phyloP scores from a whole-genome alignment of 2,113 vertebrate genomes.

The Galemys pyrenaicus region DNA sequence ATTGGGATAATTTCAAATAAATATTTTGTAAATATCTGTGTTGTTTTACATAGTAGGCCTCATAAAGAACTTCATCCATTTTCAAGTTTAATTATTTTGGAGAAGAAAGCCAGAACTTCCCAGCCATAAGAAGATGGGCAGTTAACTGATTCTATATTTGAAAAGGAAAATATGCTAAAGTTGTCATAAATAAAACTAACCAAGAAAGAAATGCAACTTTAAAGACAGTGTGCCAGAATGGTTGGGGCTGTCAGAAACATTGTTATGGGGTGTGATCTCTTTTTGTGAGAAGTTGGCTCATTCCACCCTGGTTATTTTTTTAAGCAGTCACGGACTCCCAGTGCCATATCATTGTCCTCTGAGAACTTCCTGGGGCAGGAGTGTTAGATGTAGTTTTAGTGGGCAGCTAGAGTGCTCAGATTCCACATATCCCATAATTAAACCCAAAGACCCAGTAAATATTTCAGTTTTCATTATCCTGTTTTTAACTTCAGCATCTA shows the following conservation, averaged over 20 bases:
- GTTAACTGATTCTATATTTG: neutral
- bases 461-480: neutral
- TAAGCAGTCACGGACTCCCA: neutral
- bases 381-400: neutral
- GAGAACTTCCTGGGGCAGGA: neutral
- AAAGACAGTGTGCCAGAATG: neutral
- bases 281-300: neutral
- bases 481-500: neutral
- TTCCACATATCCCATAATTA: rapidly evolving
- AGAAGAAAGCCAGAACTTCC: neutral
- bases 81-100: slow-evolving; percentile 43
- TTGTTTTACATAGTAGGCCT: neutral
- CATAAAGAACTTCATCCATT: neutral
- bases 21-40: neutral
- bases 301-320: neutral
- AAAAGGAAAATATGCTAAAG: neutral
- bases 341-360: neutral
- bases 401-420: neutral
- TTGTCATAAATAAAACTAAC: neutral
- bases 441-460: neutral
- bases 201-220: neutral
- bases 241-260: neutral
- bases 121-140: neutral
- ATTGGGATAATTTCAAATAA: neutral
- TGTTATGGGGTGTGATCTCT: neutral